Base-by-base conservation (phyloP, 2,888 invertebrate genomes). In the Dusona sp. region DNA sequence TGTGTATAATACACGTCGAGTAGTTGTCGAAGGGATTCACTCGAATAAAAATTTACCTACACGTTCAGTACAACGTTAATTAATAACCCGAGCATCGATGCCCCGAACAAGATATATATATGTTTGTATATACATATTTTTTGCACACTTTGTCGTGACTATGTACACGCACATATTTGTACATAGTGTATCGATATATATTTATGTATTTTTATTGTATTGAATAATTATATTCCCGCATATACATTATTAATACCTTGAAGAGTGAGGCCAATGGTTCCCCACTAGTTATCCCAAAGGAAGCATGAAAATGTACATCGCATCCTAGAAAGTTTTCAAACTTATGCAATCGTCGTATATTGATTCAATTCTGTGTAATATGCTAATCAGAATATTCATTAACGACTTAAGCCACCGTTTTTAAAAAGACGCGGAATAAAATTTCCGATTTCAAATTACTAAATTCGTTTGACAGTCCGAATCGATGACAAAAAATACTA, bases 1-100 rank as follows among this genome's bases (percentile, higher is more conserved):
- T 85, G 88, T 74, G 79, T 70, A 83, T 38, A 85, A 87, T 89
- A 88, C 92, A 91, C 72, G 67, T n/a, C 29, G 57, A 25, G 61
- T 38, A 48, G 54, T 74, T 61, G 61, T 82, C 74, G 82, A 70
- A 65, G 79, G 51, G 82, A 79, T 83, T 75, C 16, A 36, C 79
- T 72, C 19, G 45, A 45, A 65, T 36, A 85, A 83, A 79, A 83
- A 83, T 79, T 64, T 79, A 36, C 45, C 38, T 83, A 85, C 82
- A 85, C 70, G 85, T 75, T 74, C 64, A 83, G 83, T 85, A 83
- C 82, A 83, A 68, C 70, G 68, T 83, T 83, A 83, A 85, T 85
- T 85, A 85, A 85, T 85, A 85, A 85, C 79, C 83, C 70, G 51
- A 65, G 79, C 79, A 75, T 83, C 82, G 82, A 79, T 85, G 74